phyloP scores from a whole-genome alignment of 2,888 invertebrate genomes.

The Cosmia trapezina region DNA sequence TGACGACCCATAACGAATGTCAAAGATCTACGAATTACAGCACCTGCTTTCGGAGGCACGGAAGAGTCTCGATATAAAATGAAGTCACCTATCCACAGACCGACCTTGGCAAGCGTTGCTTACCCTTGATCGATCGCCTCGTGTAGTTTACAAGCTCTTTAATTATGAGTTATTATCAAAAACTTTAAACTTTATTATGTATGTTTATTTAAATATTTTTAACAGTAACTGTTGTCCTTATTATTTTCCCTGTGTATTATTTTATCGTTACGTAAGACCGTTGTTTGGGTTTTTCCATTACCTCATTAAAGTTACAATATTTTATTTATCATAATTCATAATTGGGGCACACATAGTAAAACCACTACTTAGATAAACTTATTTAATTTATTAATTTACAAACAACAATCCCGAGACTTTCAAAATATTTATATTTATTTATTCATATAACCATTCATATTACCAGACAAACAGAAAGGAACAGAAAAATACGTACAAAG shows the following conservation, averaged over 20 bases:
- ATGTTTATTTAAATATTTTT: not conserved
- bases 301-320: slow-evolving; percentile 12
- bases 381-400: not conserved
- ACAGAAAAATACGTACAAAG: too few relatives aligned
- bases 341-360: not conserved
- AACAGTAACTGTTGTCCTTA: not conserved
- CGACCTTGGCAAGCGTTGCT: not conserved
- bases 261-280: not conserved
- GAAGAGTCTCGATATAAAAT: not conserved
- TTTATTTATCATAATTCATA: not conserved
- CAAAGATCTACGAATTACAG: not conserved
- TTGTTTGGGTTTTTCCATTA: not conserved
- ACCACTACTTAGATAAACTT: not conserved
- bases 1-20: not conserved
- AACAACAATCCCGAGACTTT: not conserved
- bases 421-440: too few relatives aligned
- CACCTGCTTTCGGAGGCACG: too few relatives aligned
- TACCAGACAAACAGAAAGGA: too few relatives aligned
- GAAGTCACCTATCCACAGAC: not conserved
- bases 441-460: too few relatives aligned
- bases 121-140: not conserved
- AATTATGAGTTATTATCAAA: not conserved
- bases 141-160: not conserved
- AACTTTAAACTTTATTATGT: not conserved
- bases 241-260: slow-evolving; percentile 22